Evolutionary conservation across 2,888 invertebrate genomes (phyloP).

Genomic region (Tiliacea aurago): DNA sequence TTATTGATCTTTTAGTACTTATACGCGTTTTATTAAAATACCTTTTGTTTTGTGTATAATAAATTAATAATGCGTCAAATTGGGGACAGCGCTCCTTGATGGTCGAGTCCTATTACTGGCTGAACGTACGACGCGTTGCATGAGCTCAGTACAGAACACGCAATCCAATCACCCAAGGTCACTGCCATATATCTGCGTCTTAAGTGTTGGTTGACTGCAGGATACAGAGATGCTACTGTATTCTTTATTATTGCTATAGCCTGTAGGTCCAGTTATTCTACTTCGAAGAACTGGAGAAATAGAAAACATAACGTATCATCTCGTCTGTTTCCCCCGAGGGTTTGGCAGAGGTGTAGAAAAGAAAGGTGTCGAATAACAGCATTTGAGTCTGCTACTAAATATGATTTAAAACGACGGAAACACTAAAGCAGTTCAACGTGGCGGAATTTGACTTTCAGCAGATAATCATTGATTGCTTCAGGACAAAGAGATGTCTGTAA

Average conservation of each 20-base stretch:
- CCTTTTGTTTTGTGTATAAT: no score
- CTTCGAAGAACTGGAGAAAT: not conserved
- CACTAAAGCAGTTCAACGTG: not conserved
- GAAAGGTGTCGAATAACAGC: not conserved
- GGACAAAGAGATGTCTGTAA: not conserved
- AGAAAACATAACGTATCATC: not conserved
- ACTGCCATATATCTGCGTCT: no score
- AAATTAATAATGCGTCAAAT: no score
- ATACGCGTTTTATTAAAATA: no score
- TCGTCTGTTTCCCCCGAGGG: not conserved
- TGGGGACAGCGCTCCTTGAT: no score
- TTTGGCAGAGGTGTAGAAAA: not conserved
- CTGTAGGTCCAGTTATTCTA: not conserved
- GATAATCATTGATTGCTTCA: not conserved
- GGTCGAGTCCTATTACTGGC: no score
- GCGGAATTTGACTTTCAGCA: not conserved
- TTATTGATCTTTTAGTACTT: no score
- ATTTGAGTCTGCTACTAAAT: not conserved
- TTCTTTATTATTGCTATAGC: conserved; percentile 3
- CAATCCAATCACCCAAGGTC: no score
- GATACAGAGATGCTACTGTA: conserved; percentile 14
- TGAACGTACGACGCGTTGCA: no score
- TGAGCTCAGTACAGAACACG: no score
- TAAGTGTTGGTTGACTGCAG: conserved; percentile 9
- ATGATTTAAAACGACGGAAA: not conserved